Base-by-base conservation (phyloP, 2,888 invertebrate species). In the Drosophila flavopinicola region DNA sequence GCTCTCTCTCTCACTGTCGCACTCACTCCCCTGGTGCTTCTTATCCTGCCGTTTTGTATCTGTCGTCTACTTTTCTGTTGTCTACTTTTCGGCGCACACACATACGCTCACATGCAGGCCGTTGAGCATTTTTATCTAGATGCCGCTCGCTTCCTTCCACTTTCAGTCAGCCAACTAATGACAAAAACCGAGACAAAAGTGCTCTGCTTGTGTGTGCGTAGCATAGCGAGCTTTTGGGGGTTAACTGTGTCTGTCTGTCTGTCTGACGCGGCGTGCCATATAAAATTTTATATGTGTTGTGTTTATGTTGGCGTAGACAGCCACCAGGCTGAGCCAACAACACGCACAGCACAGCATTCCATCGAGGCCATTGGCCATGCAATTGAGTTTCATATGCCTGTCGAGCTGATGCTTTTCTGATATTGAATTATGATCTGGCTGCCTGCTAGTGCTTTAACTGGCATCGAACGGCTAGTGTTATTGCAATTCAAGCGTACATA, bases 71-170 rank as follows among this genome's bases (percentile, higher is more conserved):
- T n/a, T n/a, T n/a, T n/a, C 63, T 61, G 63, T 78, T 85, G 80
- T 85, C 80, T 82, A 82, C 78, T 78, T 85, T 80, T 80, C 24
- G 64, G 75, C 23, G n/a, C 20, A 32, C 51, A 35, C 33, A 35
- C 38, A 47, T 33, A 54, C 53, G 58, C 53, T 61, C 63, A 63
- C 64, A 82, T 80, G 82, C 80, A 82, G 78, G 76, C 83, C 82
- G 83, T 82, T 82, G 85, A 85, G 48, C 85, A 78, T 78, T 85
- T 85, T 82, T 82, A 82, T 82, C 80, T 82, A 76, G 80, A 85
- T 78, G 60, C 60, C 65, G 59, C 54, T 66, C 45, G 53, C 63
- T 64, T 58, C 58, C 61, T 64, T 59, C 72, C 75, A 58, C 70
- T 66, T 66, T 48, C 70, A 74, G 59, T 67, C 66, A 74, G 47